Evolutionary conservation across 1,140 invertebrate species (phyloP), one percentile per base, ranked within the genome.

Genomic region (Drosophila nasuta): DNA sequence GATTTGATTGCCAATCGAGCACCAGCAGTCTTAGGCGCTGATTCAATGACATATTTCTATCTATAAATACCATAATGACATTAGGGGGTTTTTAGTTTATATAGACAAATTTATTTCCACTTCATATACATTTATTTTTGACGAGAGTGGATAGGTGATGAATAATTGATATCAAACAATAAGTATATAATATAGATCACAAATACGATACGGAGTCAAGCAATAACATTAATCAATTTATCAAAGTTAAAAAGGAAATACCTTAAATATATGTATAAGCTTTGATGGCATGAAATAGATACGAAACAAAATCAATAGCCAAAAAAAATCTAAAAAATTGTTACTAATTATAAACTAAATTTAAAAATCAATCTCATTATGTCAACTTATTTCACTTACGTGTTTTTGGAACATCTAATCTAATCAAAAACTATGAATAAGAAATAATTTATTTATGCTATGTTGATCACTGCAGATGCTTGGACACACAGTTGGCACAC

Each of bases 401-500:
- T 33, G 6, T 33, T 38, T 38, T 7, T 0, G 7, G 35, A 0
- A 38, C 2, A 38, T 3, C 35, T 38, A 8, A 48, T 17, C 13
- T 17, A 20, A 20, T 48, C n/a, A 20, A 48, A 48, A 25, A 25
- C 20, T 25, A 25, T 25, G 20, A 15, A 3, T 15, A 48, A 15
- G n/a, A 35, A 7, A 56, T 38, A 41, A 51, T 59, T 13, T 4
- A 25, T 52, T 49, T 30, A 25, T 38, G 35, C 8, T 10, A 8
- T 33, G 30, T 33, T 33, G 30, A 3, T 38, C 2, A 17, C 62
- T 33, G 8, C 59, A 89, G 81, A 66, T 68, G 75, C 81, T 17
- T 77, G 67, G 62, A 33, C 77, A 5, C 85, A 91, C 63, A 89
- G 41, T 35, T 91, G 79, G 79, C 89, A 89, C 48, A 63, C 67